These are phyloP conservation scores for Cancer borealis DNA, from an alignment of 2,888 invertebrate species.

Conservation along the genomic window DNA sequence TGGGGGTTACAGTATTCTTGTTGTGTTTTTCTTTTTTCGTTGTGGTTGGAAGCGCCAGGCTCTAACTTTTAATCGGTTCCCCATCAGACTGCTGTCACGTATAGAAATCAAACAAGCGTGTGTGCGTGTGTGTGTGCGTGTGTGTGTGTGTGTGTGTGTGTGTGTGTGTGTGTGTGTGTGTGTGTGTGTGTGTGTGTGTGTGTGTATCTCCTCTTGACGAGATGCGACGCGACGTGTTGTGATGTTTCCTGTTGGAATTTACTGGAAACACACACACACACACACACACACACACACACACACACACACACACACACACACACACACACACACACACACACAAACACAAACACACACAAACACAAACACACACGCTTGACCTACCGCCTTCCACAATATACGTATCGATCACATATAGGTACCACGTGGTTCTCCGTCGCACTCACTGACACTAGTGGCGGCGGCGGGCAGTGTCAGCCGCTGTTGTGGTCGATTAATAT, in stretches of 20 bases:
- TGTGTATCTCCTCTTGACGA: neutral
- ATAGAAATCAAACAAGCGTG: neutral
- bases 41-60: neutral
- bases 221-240: neutral
- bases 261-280: neutral
- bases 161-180: conserved; percentile 10
- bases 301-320: conserved; percentile 46
- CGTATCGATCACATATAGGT: neutral
- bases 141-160: conserved; percentile 22
- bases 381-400: neutral
- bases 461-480: conserved; percentile 28
- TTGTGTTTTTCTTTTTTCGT: neutral
- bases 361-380: conserved; percentile 14
- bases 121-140: conserved; percentile 20
- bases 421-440: conserved; percentile 2
- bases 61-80: conserved; percentile 40
- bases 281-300: conserved; percentile 45
- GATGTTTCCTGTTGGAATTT: neutral
- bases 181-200: conserved; percentile 16
- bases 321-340: conserved; percentile 43
- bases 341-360: conserved; percentile 38
- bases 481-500: conserved; percentile 34
- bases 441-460: neutral
- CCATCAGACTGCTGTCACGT: neutral
- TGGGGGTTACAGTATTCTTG: neutral